These are phyloP conservation scores for Myzus persicae DNA, from an alignment of 1,140 invertebrate genomes.

Conservation along the genomic window DNA sequence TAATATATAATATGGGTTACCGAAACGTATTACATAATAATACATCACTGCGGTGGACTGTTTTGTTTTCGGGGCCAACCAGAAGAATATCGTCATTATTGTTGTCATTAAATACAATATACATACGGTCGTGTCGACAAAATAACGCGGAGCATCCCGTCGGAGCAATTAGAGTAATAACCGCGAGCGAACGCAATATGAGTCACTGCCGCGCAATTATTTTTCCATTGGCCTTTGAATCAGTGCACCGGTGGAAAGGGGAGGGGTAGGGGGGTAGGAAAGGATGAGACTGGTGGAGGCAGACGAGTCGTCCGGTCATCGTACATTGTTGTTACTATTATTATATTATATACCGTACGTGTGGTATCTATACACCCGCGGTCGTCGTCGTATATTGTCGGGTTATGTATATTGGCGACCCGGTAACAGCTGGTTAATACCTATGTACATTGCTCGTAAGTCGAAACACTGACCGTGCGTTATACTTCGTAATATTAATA, in stretches of 20 bases:
- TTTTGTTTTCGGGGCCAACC: not conserved
- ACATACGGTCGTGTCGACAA: not conserved
- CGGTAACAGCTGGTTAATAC: not conserved
- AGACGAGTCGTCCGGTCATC: not conserved
- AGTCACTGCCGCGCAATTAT: constrained; percentile 18
- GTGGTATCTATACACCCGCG: not conserved
- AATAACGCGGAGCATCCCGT: constrained; percentile 17
- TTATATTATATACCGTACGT: constrained; percentile 7
- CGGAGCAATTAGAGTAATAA: constrained; percentile 34
- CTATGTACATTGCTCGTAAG: not conserved
- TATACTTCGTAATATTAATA: not conserved
- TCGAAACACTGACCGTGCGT: not conserved
- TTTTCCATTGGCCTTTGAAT: constrained; percentile 41
- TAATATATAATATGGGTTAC: not conserved
- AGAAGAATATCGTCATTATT: not conserved
- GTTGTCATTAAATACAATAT: constrained; percentile 11
- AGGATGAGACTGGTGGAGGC: not conserved
- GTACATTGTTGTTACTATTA: not conserved
- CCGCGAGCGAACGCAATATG: not conserved
- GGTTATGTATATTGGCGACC: not conserved
- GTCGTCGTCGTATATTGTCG: not conserved
- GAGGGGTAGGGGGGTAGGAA: not conserved
- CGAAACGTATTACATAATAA: not conserved
- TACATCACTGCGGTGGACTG: not conserved
- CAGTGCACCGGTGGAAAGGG: not conserved